Evolutionary conservation across 2,113 vertebrate species (phyloP), one percentile per base, ranked within the genome.

Genomic region (Coptodon rendalli): DNA sequence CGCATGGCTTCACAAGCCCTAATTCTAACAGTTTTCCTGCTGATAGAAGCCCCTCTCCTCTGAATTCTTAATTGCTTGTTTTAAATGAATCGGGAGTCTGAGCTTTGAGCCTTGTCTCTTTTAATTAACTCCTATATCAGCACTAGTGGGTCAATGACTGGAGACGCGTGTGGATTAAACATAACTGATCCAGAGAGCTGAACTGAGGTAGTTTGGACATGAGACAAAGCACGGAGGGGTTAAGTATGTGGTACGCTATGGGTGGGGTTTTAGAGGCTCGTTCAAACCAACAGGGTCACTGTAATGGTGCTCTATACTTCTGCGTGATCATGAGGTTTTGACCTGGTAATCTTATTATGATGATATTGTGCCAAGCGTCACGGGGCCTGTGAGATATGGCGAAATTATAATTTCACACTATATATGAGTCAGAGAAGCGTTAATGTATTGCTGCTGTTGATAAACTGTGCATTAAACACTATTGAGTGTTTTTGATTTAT

Each of bases 111-210:
- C 56, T 16, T 7, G 83, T 83, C 48, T 79, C 83, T 90, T 93
- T 93, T 91, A 89, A 94, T 95, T 91, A 94, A 91, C 84, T 92
- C 29, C 78, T 83, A 27, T 79, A 89, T 93, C 86, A 89, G 84
- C 43, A 27, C 19, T 34, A 89, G 78, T 86, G 84, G 87, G 90
- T 94, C 90, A 92, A 86, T 94, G 68, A 56, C 79, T 59, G 38
- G 61, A 89, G 71, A 76, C 80, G 59, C 34, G 34, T 5, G 29
- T 73, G 86, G 40, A 89, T 73, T 86, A 57, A 82, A 80, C 82
- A 68, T 19, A 71, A 4, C 82, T 45, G 53, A 59, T 71, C 7
- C 56, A 73, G 45, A 86, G 80, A 73, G 84, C 63, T 52, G 22
- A 52, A 80, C 17, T 45, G 40, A 86, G 71, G 19, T 31, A 48